Conservation (phyloP, 2,888 invertebrate genomes). For the Drosophila nigricruria region DNA sequence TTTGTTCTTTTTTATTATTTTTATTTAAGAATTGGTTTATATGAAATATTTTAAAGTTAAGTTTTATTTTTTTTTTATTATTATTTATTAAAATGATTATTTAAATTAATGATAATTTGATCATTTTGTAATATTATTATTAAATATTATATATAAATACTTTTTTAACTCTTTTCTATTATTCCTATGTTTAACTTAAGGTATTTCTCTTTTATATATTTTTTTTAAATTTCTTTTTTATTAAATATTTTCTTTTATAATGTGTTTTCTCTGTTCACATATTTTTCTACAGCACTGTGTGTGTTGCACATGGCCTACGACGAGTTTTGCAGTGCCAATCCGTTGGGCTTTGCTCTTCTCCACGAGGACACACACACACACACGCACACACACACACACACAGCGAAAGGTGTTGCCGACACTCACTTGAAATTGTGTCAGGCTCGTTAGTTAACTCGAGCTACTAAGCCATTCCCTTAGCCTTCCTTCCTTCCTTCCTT, state of each 20-base stretch:
- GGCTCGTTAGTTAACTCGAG: slow-evolving; percentile 59
- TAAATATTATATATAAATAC: no score
- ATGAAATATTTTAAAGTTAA: no score
- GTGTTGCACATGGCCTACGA: slow-evolving; percentile 18
- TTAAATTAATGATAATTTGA: no score
- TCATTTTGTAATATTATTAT: no score
- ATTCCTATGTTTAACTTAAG: no score
- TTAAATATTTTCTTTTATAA: background rate
- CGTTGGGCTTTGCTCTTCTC: slow-evolving; percentile 1
- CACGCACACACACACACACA: slow-evolving; percentile 2
- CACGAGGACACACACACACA: slow-evolving; percentile 3
- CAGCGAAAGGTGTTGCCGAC: slow-evolving; percentile 26
- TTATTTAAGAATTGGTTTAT: no score
- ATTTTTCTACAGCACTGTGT: slow-evolving; percentile 12
- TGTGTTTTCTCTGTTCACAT: background rate
- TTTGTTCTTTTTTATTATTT: background rate
- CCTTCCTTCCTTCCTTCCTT: slow-evolving; percentile 3
- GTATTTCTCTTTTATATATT: no score
- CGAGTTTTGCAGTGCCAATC: slow-evolving; percentile 36
- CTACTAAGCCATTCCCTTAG: background rate
- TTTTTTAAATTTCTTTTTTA: background rate
- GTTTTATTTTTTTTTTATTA: background rate
- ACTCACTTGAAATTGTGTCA: slow-evolving; percentile 65
- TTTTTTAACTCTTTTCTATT: no score
- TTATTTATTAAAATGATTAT: background rate